Base-by-base conservation (phyloP, 2,888 invertebrate genomes). In the Plagodis pulveraria region DNA sequence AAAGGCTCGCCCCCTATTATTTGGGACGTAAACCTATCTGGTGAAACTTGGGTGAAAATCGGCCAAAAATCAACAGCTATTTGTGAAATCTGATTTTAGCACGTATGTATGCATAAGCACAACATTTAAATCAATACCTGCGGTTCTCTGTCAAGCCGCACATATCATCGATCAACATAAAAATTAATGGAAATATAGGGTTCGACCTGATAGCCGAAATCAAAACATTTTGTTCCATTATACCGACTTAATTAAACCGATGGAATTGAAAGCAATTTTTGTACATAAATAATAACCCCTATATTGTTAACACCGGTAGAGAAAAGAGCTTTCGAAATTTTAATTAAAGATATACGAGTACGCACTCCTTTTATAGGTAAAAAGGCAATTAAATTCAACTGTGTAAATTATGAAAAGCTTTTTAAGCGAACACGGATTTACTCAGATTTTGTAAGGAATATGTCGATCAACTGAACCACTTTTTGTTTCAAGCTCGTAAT, bases 311-410 rank as follows among this genome's bases (percentile, higher is more conserved):
- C 53, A 38, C 32, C 38, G 52, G 43, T 50, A 33, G 60, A 57
- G 71, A 61, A 70, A 76, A 75, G 71, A 67, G 77, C 73, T 80
- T 79, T 76, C 72, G 65, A 76, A 75, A 80, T 80, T 83, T 84
- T 84, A 85, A 86, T 86, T 83, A 84, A 81, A 77, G 76, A 52
- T 52, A 77, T 71, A 70, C 56, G 66, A 45, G 77, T 71, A 70
- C 56, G 66, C 70, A 65, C 65, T 67, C 65, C 66, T 38, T 73
- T 69, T 72, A 69, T 67, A 60, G 65, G 65, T 70, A 65, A 56
- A 68, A 66, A 67, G 62, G 73, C 66, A 76, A 79, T 79, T 77
- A 76, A 72, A 72, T 65, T 70, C 66, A 51, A 43, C 65, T 55
- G 63, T 65, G 50, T 70, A 59, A 67, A 62, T 71, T 72, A 72